Base-by-base conservation (phyloP, 2,888 invertebrate species). In the Nysson spinosus region DNA sequence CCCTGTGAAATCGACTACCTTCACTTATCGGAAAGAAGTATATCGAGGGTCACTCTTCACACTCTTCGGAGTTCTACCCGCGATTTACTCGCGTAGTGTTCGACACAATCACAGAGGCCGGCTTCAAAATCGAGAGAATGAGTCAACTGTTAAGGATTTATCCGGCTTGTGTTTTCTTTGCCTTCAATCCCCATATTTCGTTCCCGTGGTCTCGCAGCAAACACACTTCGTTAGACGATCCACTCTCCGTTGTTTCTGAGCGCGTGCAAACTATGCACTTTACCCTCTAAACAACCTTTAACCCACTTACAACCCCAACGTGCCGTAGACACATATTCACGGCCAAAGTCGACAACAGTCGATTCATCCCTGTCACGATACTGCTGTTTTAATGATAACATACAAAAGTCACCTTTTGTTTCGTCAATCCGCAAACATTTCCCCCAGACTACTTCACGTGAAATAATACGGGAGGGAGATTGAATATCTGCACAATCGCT, bases 91-190 rank as follows among this genome's bases (percentile, higher is more conserved):
- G 26, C 30, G 6, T 35, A 5, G 12, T 44, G 9, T 52, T 11
- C 40, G 47, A 11, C 28, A 37, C 35, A 44, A 52, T 52, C 46
- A 39, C 52, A 30, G 34, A n/a, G 40, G 28, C 24, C 2, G 26
- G 5, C 20, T 28, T 54, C 17, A 43, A 54, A 43, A 65, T 52
- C 26, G 39, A 62, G 44, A 52, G 58, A 72, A 65, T 51, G 65
- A 62, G 64, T 69, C 52, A 65, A 67, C 61, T 69, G 60, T 74
- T 76, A 72, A 77, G 65, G 74, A 80, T 78, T 82, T 75, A 75
- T 73, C 72, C 63, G 71, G 79, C 80, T 80, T 78, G 78, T 70
- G 67, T 57, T 54, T 72, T 69, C 63, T 56, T 75, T 72, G 24
- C 56, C 17, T 20, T 37, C 30, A 12, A 17, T 20, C 37, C 24